phyloP scores from a whole-genome alignment of 2,888 invertebrate species.

The Antheraea yamamai region DNA sequence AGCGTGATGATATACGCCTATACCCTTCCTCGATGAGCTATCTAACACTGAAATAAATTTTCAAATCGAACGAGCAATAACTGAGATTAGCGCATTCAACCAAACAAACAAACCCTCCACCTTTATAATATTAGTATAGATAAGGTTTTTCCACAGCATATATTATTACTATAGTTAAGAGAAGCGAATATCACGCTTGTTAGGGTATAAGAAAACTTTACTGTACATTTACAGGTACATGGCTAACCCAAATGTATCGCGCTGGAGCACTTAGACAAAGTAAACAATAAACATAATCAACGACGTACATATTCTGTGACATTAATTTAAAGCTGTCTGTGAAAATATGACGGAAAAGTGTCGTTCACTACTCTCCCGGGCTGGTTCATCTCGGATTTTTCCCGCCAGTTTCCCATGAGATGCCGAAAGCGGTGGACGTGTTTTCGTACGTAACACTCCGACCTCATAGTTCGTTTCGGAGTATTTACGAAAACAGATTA shows the following conservation, averaged over 20 bases:
- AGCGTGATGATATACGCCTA: too few species aligned
- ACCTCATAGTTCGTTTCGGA: not conserved
- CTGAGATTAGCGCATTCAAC: too few species aligned
- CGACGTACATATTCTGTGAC: not conserved
- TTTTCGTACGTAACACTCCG: conserved; percentile 3
- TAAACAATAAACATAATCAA: not conserved
- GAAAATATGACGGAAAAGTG: not conserved
- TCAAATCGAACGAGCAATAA: too few species aligned
- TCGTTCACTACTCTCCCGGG: not conserved
- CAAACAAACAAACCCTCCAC: too few species aligned
- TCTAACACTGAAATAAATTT: too few species aligned
- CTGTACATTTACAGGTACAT: not conserved
- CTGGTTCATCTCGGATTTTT: conserved; percentile 33
- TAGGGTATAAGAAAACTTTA: not conserved
- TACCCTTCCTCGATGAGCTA: too few species aligned
- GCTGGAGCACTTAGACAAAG: not conserved
- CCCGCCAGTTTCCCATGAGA: conserved; percentile 55
- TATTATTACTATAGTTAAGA: not conserved
- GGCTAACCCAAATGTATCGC: not conserved
- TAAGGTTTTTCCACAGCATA: not conserved
- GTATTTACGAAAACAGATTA: not conserved
- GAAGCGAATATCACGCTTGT: not conserved
- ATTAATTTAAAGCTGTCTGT: not conserved
- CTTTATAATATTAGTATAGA: too few species aligned
- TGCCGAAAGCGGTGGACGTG: conserved; percentile 22